phyloP scores from a whole-genome alignment of 2,113 vertebrate species.

The Antechinus flavipes region DNA sequence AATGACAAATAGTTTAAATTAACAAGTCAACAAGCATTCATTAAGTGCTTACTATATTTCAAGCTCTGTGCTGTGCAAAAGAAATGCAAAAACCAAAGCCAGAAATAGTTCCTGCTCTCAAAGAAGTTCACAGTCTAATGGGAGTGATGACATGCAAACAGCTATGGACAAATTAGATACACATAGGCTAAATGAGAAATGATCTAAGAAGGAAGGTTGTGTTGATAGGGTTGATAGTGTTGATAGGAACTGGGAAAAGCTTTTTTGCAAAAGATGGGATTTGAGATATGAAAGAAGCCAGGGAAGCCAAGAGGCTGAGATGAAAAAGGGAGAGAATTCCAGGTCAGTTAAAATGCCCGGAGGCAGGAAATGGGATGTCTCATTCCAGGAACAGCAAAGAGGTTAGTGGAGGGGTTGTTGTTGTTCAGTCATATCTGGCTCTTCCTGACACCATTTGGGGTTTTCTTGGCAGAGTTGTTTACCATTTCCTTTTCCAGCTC shows the following conservation, averaged over 20 bases:
- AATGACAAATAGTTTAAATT: neutral
- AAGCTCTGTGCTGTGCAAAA: neutral
- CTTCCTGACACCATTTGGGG: too few species aligned
- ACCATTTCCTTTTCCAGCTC: neutral
- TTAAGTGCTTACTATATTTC: neutral
- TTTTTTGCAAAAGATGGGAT: neutral
- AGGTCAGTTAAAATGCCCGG: neutral
- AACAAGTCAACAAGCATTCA: neutral
- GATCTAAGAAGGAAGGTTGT: neutral
- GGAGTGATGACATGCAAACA: neutral
- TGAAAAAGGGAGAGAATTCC: neutral
- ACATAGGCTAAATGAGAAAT: neutral
- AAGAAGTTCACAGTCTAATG: neutral
- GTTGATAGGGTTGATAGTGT: neutral
- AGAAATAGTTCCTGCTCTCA: neutral
- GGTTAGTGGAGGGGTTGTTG: neutral
- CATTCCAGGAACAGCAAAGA: neutral
- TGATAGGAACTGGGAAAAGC: neutral
- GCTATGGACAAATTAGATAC: neutral
- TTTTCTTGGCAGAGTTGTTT: neutral
- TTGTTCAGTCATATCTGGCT: neutral
- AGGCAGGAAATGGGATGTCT: neutral
- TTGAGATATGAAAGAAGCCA: neutral
- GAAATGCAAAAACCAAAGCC: neutral
- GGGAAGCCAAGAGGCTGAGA: neutral